phyloP scores from a whole-genome alignment of 2,888 invertebrate genomes.

The Crepidodera aurea region DNA sequence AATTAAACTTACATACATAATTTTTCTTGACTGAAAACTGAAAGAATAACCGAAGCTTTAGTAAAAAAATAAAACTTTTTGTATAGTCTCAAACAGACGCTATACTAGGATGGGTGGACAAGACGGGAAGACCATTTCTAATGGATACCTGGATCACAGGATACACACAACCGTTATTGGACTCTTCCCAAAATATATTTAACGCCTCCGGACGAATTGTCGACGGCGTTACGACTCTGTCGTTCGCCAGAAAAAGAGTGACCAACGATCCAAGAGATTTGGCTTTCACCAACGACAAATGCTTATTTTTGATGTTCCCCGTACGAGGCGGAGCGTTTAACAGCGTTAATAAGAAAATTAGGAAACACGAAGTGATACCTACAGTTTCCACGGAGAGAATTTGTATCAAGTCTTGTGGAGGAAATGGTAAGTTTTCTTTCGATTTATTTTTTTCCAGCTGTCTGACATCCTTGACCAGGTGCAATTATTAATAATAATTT shows the following conservation, averaged over 20 bases:
- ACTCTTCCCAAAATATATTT: constrained; percentile 76
- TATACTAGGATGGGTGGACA: constrained; percentile 88
- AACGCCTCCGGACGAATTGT: constrained; percentile 73
- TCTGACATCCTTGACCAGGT: no score
- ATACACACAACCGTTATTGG: constrained; percentile 78
- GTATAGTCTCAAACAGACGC: constrained; percentile 89
- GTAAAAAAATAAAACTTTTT: no score
- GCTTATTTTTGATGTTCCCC: constrained; percentile 88
- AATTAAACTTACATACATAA: no score
- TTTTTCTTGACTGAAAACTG: no score
- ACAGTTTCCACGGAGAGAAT: constrained; percentile 76
- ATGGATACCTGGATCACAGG: constrained; percentile 90
- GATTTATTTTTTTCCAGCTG: no score
- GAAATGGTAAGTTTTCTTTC: constrained; percentile 74
- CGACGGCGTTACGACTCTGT: constrained; percentile 80
- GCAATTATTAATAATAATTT: no score
- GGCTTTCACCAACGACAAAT: constrained; percentile 82
- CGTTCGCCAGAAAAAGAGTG: constrained; percentile 79
- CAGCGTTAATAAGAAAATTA: constrained; percentile 83
- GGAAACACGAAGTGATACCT: constrained; percentile 80
- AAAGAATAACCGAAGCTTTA: no score
- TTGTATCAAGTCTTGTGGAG: constrained; percentile 85
- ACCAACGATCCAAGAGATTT: constrained; percentile 79
- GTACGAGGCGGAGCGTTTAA: constrained; percentile 84
- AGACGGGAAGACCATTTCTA: constrained; percentile 78